Percentiles rank a stretch among this genome's conserved stretches.
Conservation (phyloP, 2,888 invertebrate genomes). For the Brenthis hecate region DNA sequence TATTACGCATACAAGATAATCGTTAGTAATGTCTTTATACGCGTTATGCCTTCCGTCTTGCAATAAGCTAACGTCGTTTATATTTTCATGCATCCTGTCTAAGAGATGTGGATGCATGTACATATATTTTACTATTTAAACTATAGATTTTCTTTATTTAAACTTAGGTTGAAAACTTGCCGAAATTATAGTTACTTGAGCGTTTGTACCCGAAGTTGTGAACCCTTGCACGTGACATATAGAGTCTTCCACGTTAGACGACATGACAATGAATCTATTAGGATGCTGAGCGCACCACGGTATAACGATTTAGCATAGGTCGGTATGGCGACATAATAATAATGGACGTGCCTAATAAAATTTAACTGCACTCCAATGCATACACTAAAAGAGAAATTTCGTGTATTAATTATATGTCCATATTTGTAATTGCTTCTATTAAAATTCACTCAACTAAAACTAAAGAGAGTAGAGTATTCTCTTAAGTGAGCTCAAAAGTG, state of each 20-base stretch:
- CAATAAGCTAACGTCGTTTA: conserved; percentile 2
- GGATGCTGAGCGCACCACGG: conserved; percentile 58
- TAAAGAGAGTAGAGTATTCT: too few relatives aligned
- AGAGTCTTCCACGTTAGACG: conserved; percentile 43
- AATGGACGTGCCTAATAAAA: conserved; percentile 50
- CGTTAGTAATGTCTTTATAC: conserved; percentile 13
- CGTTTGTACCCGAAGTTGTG: conserved; percentile 22
- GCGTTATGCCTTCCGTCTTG: conserved; percentile 13
- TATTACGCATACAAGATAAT: conserved; percentile 8
- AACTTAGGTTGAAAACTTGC: neutral
- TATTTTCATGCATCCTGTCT: conserved; percentile 10
- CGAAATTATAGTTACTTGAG: neutral
- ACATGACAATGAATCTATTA: conserved; percentile 68
- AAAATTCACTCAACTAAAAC: too few relatives aligned
- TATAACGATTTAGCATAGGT: conserved; percentile 53
- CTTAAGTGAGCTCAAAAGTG: too few relatives aligned
- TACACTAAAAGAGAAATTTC: conserved; percentile 2
- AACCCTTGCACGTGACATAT: conserved; percentile 31
- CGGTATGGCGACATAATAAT: conserved; percentile 37
- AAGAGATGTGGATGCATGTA: neutral
- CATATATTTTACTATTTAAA: too few relatives aligned
- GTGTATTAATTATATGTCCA: neutral
- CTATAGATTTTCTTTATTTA: too few relatives aligned
- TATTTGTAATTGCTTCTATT: too few relatives aligned
- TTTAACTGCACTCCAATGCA: conserved; percentile 47